Conservation (phyloP, 1,140 invertebrate species). For the Melanaphis sacchari region DNA sequence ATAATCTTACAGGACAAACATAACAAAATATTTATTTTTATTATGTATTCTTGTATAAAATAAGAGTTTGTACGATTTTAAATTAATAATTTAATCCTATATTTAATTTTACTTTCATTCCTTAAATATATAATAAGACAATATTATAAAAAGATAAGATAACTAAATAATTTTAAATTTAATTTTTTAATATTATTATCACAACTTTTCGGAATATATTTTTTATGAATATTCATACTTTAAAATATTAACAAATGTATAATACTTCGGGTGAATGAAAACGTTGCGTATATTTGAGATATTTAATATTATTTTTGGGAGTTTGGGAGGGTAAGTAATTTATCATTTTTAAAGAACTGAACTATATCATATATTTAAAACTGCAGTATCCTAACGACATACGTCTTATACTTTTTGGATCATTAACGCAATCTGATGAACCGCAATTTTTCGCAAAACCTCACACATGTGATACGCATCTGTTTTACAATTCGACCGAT, state of each 20-base stretch:
- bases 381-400: not conserved
- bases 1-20: not conserved
- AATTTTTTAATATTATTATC: not conserved
- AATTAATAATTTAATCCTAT: not conserved
- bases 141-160: not conserved
- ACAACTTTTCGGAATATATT: not conserved
- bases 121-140: not conserved
- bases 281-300: not conserved
- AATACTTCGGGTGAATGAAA: not conserved
- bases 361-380: not conserved
- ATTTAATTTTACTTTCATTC: not conserved
- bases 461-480: conserved; percentile 35
- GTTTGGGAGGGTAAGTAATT: not conserved
- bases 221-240: not conserved
- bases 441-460: conserved; percentile 28
- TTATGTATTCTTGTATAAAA: not conserved
- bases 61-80: not conserved
- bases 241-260: not conserved
- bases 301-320: not conserved
- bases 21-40: not conserved
- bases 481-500: conserved; percentile 14
- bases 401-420: conserved; percentile 38
- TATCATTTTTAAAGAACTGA: conserved; percentile 50
- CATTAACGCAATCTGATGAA: conserved; percentile 40
- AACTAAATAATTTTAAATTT: not conserved